A percentile compares a stretch with the other conserved stretches of the same genome.
Conservation (phyloP, 2,888 invertebrate species). For the Callyntrura guangdongensis region DNA sequence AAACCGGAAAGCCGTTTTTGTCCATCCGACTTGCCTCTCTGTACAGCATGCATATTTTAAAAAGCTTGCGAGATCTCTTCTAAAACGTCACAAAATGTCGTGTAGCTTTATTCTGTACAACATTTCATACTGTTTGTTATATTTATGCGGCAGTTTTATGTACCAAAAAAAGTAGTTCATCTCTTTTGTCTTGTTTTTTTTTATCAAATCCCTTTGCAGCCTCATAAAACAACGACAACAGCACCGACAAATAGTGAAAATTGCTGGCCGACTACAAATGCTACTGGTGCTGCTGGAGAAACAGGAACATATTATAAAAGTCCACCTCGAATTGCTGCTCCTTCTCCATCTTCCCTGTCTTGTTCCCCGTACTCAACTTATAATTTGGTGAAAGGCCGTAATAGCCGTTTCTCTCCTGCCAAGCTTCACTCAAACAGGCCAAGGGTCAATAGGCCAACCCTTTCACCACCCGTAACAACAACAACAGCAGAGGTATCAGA, state of each 20-base stretch:
- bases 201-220: conserved; percentile 72
- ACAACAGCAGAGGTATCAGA: no score
- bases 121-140: not conserved
- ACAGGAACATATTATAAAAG: conserved; percentile 11
- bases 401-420: conserved; percentile 18
- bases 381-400: conserved; percentile 69
- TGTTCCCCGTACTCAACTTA: conserved; percentile 49
- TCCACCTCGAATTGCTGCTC: not conserved
- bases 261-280: no score
- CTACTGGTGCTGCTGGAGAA: conserved; percentile 29
- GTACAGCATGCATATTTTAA: conserved; percentile 33
- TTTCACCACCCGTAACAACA: not conserved
- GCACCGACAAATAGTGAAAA: not conserved
- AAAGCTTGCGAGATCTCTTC: conserved; percentile 35
- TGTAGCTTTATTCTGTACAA: not conserved
- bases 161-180: conserved; percentile 14
- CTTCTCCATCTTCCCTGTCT: no score
- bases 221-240: conserved; percentile 54
- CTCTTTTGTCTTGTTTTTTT: conserved; percentile 41
- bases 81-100: not conserved
- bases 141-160: not conserved
- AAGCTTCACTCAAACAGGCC: conserved; percentile 39
- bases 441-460: conserved; percentile 49
- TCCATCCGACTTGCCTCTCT: not conserved
- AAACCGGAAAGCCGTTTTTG: no score